These are phyloP conservation scores for Cirrhinus mrigala DNA, from an alignment of 2,797 vertebrate genomes.

Conservation along the genomic window DNA sequence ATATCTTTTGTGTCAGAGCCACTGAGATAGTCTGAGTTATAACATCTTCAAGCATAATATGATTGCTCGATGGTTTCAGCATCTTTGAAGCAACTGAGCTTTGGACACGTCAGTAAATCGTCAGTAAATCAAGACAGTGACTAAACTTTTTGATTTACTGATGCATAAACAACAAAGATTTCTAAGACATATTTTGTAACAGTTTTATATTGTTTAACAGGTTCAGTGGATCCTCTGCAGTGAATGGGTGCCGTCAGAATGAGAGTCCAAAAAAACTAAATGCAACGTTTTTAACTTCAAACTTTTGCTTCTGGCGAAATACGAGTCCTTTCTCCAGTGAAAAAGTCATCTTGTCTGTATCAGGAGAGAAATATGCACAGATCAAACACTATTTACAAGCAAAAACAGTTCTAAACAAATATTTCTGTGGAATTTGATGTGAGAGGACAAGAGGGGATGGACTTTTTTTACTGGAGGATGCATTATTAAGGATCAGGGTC, in stretches of 20 bases:
- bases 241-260: not conserved
- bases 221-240: not conserved
- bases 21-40: not conserved
- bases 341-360: not conserved
- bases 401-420: not conserved
- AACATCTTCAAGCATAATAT: not conserved
- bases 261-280: not conserved
- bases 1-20: slow-evolving; percentile 6
- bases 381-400: not conserved
- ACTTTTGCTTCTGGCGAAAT: not conserved
- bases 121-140: not conserved
- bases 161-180: not conserved
- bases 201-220: not conserved
- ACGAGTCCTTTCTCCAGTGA: not conserved
- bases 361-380: not conserved
- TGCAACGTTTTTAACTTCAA: not conserved
- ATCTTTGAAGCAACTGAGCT: not conserved
- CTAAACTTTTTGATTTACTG: not conserved
- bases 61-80: not conserved
- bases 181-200: not conserved
- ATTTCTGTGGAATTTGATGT: not conserved
- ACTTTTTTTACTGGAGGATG: too few species aligned
- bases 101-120: not conserved
- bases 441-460: not conserved
- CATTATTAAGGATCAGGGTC: too few species aligned